These are phyloP conservation scores for Plodia interpunctella DNA, from an alignment of 1,140 invertebrate genomes.

Conservation along the genomic window DNA sequence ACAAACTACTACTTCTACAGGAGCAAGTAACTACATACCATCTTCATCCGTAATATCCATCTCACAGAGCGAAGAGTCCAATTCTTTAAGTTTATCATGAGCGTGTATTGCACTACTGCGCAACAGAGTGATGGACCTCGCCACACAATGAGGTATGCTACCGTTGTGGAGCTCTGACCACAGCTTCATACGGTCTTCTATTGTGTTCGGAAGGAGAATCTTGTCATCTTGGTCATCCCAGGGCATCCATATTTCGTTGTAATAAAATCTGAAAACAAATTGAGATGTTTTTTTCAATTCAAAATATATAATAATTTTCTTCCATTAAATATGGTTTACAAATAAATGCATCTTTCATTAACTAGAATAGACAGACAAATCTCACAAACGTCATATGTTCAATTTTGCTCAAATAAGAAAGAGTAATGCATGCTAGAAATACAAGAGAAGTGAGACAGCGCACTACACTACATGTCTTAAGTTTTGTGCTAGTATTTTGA, in stretches of 20 bases:
- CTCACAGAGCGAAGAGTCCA: slow-evolving; percentile 59
- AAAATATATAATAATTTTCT: too few relatives aligned
- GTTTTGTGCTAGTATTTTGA: too few relatives aligned
- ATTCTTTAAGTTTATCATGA: slow-evolving; percentile 47
- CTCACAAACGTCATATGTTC: too few relatives aligned
- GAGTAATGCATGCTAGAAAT: too few relatives aligned
- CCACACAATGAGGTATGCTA: slow-evolving; percentile 49
- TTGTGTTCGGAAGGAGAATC: slow-evolving; percentile 50
- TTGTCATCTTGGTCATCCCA: slow-evolving; percentile 70
- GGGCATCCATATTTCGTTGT: slow-evolving; percentile 68
- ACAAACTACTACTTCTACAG: too few relatives aligned
- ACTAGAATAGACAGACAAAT: too few relatives aligned
- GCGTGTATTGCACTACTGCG: slow-evolving; percentile 60
- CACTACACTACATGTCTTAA: too few relatives aligned
- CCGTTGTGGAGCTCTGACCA: slow-evolving; percentile 61
- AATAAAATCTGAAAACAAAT: slow-evolving; percentile 49
- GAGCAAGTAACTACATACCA: slow-evolving; percentile 33
- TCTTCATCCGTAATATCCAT: slow-evolving; percentile 55
- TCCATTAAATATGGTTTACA: too few relatives aligned
- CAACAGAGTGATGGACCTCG: slow-evolving; percentile 44
- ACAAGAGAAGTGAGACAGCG: too few relatives aligned
- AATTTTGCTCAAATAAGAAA: too few relatives aligned
- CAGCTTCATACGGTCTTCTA: slow-evolving; percentile 61
- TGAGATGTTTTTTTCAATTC: not conserved
- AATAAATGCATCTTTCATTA: too few relatives aligned